Base-by-base conservation (phyloP, 2,797 vertebrate species). In the Limnodromus scolopaceus region DNA sequence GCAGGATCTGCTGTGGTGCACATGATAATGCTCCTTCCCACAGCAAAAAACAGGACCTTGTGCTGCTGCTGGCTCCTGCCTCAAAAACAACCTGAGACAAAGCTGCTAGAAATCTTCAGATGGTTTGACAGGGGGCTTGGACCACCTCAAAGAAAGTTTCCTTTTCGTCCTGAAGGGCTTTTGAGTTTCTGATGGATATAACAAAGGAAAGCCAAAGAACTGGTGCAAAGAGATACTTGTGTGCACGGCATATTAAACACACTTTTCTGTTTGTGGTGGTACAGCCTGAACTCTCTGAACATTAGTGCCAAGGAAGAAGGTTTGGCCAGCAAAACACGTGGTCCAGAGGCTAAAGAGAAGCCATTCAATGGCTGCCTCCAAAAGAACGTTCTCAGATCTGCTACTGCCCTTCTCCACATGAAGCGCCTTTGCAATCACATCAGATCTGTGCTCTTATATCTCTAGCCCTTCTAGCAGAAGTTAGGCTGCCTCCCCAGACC, bases 251-350 rank as follows among this genome's bases (percentile, higher is more conserved):
- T 97, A 96, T 93, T 95, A 95, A 98, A 83, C 24, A 28, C 86
- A 72, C 79, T 95, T 94, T 95, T 97, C 97, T 97, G 87, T 97
- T 97, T 81, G 76, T 95, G 22, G 11, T 34, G 74, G 96, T 98
- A 97, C 96, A 97, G 97, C 78, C 95, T 96, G 97, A 97, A 96
- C 94, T 96, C 95, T 91, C 81, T 45, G 87, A 94, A 96, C 84
- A 74, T 91, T 93, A 92, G 64, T 69, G 91, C 97, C 84, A 90
- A 98, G 96, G 97, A 98, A 98, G 93, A 92, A 65, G 66, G 61
- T 51, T 90, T 87, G 93, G 97, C 98, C 98, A 98, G 96, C 93
- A 96, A 96, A 96, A 97, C 97, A 98, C 97, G 97, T 97, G 97
- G 98, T 97, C 97, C 95, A 87, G 78, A 86, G 78, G 78, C 94